Conservation (phyloP, 2,113 vertebrate genomes). For the Megaleporinus macrocephalus region DNA sequence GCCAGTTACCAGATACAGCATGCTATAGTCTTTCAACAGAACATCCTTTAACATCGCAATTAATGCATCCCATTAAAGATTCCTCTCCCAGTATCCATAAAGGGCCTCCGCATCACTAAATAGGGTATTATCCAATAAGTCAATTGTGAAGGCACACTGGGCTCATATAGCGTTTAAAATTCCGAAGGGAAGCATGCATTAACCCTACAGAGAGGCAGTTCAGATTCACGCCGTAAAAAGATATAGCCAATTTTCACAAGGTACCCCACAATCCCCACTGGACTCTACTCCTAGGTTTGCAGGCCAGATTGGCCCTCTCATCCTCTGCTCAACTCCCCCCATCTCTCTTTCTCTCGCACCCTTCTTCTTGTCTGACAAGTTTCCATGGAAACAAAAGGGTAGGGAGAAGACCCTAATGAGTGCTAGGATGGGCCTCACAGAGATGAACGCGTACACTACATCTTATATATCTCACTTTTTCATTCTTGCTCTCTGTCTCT, state of each 20-base stretch:
- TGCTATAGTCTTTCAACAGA: neutral
- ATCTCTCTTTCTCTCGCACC: constrained; percentile 57
- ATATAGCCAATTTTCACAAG: constrained; percentile 53
- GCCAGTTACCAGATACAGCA: neutral
- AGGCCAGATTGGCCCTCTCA: constrained; percentile 73
- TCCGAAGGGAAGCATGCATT: constrained; percentile 31
- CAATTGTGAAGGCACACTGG: constrained; percentile 8
- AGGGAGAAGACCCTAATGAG: constrained; percentile 64
- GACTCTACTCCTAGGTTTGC: constrained; percentile 56
- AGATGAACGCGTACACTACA: constrained; percentile 52
- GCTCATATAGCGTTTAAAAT: constrained; percentile 35
- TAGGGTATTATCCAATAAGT: constrained; percentile 32
- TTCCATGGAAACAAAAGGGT: constrained; percentile 81
- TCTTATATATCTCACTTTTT: neutral
- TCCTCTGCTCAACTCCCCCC: constrained; percentile 63
- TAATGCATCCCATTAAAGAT: neutral
- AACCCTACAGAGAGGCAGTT: constrained; percentile 41
- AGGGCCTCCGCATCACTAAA: constrained; percentile 16
- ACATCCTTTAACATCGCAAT: neutral
- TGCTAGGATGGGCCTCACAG: constrained; percentile 58
- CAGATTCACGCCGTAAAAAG: constrained; percentile 43
- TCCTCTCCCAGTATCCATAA: neutral
- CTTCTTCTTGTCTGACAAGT: constrained; percentile 71
- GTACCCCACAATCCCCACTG: constrained; percentile 65
- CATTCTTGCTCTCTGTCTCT: neutral